phyloP scores from a whole-genome alignment of 2,113 vertebrate species.

The Herpetotheres cachinnans region DNA sequence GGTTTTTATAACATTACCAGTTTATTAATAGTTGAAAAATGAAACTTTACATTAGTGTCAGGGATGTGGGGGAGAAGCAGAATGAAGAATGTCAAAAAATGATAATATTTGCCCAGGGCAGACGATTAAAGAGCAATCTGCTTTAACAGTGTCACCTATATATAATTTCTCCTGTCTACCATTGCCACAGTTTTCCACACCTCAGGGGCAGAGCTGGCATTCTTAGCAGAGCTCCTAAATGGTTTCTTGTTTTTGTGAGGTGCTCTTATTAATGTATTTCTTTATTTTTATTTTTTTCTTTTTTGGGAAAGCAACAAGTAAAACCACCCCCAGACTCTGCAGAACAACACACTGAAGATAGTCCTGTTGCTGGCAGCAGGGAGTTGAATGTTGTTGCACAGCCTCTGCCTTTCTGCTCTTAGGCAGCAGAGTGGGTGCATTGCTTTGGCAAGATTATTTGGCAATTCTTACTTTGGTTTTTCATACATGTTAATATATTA shows the following conservation, averaged over 20 bases:
- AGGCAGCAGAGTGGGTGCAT: not conserved
- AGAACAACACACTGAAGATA: not conserved
- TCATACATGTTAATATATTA: not conserved
- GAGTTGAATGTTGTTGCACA: not conserved
- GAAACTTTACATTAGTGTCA: constrained; percentile 47
- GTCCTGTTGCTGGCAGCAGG: not conserved
- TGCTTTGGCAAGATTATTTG: constrained; percentile 18
- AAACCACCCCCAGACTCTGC: not conserved
- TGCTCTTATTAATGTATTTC: not conserved
- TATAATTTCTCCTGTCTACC: constrained; percentile 44
- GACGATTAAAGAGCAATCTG: constrained; percentile 58
- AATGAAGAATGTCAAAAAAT: constrained; percentile 51
- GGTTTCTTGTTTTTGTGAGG: constrained; percentile 12
- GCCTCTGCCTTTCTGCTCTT: constrained; percentile 2
- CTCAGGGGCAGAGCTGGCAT: constrained; percentile 21
- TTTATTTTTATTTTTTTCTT: not conserved
- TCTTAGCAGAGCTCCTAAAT: constrained; percentile 9
- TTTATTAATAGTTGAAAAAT: constrained; percentile 63
- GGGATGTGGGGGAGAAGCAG: constrained; percentile 25
- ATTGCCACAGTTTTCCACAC: constrained; percentile 30
- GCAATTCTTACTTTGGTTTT: not conserved
- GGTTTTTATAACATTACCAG: constrained; percentile 39
- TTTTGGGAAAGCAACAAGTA: not conserved
- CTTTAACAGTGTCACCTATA: constrained; percentile 33
- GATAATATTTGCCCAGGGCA: constrained; percentile 61